A percentile compares a stretch with the other conserved stretches of the same genome.
Evolutionary conservation across 2,888 invertebrate species (phyloP).

Genomic region (Scaptomyza reducta): DNA sequence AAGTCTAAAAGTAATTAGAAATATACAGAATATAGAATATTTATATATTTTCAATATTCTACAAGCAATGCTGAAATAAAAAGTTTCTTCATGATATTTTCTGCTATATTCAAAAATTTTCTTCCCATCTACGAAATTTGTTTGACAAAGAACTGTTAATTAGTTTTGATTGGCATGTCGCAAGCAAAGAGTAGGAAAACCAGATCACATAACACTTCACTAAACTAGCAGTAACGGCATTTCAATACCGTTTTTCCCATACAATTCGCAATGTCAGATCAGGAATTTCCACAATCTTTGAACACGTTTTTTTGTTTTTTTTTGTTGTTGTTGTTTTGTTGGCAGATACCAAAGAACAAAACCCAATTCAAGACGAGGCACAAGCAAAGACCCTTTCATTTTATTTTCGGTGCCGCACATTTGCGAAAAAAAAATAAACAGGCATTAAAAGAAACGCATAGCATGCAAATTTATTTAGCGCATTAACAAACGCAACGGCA

Average conservation of each 20-base stretch:
- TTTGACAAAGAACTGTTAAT: neutral
- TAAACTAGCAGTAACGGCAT: constrained; percentile 7
- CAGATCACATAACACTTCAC: neutral
- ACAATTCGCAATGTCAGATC: constrained; percentile 1
- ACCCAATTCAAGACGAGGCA: constrained; percentile 14
- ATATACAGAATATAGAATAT: neutral
- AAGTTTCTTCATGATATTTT: neutral
- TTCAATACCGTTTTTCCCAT: constrained; percentile 12
- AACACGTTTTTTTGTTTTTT: constrained; percentile 26
- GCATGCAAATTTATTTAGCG: constrained; percentile 77
- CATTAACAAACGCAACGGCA: constrained; percentile 62
- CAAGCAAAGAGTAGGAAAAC: neutral
- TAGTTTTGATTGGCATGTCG: constrained; percentile 16
- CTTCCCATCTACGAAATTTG: neutral
- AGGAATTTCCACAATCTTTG: constrained; percentile 3
- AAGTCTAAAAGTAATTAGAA: neutral
- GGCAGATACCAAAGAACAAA: neutral
- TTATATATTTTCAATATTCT: neutral
- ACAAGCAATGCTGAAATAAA: neutral
- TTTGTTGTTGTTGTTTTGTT: no score
- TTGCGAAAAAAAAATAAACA: constrained; percentile 57
- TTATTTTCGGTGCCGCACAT: constrained; percentile 15
- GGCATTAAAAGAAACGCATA: constrained; percentile 60
- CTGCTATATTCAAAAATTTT: neutral
- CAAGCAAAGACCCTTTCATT: constrained; percentile 28